Conservation (phyloP, 2,113 vertebrate genomes). For the Copsychus sechellarum region DNA sequence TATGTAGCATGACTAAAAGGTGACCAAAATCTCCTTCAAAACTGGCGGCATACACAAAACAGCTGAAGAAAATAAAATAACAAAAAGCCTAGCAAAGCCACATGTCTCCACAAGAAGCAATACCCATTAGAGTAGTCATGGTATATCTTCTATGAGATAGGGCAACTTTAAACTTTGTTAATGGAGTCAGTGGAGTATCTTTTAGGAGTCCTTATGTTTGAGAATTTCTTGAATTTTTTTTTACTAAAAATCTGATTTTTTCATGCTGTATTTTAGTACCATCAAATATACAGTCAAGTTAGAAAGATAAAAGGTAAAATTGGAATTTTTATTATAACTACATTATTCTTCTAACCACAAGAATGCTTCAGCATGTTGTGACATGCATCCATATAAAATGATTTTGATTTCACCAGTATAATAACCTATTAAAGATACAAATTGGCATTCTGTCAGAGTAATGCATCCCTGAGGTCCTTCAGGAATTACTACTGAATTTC, state of each 20-base stretch:
- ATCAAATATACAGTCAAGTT: background rate
- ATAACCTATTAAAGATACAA: constrained; percentile 34
- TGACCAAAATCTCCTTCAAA: background rate
- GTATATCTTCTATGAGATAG: background rate
- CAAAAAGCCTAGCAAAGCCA: background rate
- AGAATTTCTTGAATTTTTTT: constrained; percentile 9
- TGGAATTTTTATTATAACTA: background rate
- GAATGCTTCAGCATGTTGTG: background rate
- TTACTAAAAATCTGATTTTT: background rate
- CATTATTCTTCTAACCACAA: background rate
- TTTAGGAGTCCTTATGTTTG: background rate
- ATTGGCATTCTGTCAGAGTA: constrained; percentile 10
- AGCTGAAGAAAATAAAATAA: background rate
- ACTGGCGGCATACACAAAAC: background rate
- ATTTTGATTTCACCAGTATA: background rate
- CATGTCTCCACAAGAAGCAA: background rate
- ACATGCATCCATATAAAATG: background rate
- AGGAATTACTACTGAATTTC: constrained; percentile 43
- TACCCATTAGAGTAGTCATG: background rate
- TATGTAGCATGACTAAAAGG: background rate
- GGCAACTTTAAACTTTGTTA: background rate
- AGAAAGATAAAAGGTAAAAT: background rate
- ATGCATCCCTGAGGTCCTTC: background rate
- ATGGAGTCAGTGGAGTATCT: background rate
- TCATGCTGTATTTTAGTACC: background rate